phyloP scores from a whole-genome alignment of 2,888 invertebrate species.

The Yponomeuta cagnagella region DNA sequence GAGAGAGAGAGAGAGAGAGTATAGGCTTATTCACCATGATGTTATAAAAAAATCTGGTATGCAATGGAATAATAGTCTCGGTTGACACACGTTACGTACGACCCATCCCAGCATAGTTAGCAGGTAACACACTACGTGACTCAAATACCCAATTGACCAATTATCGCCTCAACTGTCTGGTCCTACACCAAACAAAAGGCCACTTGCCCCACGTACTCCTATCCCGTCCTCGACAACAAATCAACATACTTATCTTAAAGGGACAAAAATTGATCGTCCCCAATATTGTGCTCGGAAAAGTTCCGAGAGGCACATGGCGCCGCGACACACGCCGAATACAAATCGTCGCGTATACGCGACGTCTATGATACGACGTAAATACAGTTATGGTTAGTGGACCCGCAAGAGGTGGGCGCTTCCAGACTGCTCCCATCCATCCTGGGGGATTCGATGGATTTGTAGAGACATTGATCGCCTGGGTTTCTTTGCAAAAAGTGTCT shows the following conservation, averaged over 20 bases:
- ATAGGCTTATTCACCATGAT: no score
- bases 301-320: slow-evolving; percentile 13
- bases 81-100: neutral
- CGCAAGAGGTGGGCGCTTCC: neutral
- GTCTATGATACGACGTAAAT: slow-evolving; percentile 33
- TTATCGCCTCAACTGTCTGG: neutral
- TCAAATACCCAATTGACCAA: neutral
- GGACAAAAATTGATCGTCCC: slow-evolving; percentile 9
- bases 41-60: no score
- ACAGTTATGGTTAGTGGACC: slow-evolving; percentile 36
- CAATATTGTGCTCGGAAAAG: slow-evolving; percentile 17
- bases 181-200: neutral
- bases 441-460: no score
- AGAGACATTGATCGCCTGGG: no score
- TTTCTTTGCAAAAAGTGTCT: no score
- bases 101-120: neutral
- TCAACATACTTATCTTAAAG: slow-evolving; percentile 4
- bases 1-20: no score
- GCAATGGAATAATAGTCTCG: neutral
- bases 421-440: neutral
- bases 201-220: neutral
- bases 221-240: slow-evolving; percentile 2
- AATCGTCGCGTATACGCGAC: slow-evolving; percentile 9
- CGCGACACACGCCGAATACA: slow-evolving; percentile 13
- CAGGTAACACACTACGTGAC: neutral